A percentile compares a stretch with the other conserved stretches of the same genome.
Conservation (phyloP, 2,888 invertebrate genomes). For the Colletes collaris region DNA sequence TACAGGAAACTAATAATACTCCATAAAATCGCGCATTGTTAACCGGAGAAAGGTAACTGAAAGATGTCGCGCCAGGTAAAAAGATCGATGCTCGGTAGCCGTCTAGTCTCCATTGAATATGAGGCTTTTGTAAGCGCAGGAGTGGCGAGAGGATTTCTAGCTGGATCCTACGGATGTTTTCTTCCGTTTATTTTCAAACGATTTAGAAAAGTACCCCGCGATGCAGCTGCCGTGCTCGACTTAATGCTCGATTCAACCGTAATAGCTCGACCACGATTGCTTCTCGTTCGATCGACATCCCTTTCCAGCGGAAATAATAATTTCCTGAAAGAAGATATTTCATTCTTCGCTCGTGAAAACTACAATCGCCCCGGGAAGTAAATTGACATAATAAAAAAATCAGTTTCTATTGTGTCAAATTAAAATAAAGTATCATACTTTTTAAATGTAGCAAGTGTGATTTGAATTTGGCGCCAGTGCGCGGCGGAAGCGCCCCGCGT, state of each 20-base stretch:
- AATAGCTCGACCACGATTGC: conserved; percentile 10
- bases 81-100: conserved; percentile 10
- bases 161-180: conserved; percentile 6
- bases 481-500: no score
- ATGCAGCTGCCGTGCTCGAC: conserved; percentile 27
- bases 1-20: conserved; percentile 1
- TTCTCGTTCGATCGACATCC: conserved; percentile 10
- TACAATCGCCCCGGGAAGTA: not conserved
- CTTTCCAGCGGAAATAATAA: not conserved
- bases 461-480: no score
- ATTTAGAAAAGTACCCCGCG: conserved; percentile 3
- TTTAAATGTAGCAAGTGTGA: no score
- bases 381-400: no score
- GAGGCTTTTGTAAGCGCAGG: conserved; percentile 3
- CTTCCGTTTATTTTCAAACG: conserved; percentile 20
- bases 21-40: conserved; percentile 7
- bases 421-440: no score
- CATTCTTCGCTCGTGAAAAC: not conserved
- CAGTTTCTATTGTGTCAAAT: no score
- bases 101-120: not conserved
- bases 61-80: conserved; percentile 12
- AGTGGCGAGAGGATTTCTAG: conserved; percentile 11
- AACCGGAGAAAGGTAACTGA: not conserved
- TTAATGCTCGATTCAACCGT: conserved; percentile 26
- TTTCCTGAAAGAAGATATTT: conserved; percentile 4